Evolutionary conservation across 2,888 invertebrate genomes (phyloP).

Genomic region (Smittia sp.): DNA sequence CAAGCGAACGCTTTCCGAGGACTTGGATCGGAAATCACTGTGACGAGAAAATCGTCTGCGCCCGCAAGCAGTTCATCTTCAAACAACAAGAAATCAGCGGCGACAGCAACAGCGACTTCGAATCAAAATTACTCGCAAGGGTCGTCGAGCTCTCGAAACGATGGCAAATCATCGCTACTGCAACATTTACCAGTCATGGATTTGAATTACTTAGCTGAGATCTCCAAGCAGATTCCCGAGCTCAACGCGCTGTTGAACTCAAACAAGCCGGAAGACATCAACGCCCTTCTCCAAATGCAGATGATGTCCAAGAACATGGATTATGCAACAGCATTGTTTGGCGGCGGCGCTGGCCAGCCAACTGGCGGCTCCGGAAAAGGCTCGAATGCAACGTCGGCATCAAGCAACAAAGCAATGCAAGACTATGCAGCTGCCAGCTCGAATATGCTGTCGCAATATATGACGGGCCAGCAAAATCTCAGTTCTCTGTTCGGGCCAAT

Average conservation of each 20-base stretch:
- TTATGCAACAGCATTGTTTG: slow-evolving; percentile 36
- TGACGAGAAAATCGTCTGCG: slow-evolving; percentile 25
- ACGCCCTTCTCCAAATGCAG: slow-evolving; percentile 38
- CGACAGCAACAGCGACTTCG: slow-evolving; percentile 19
- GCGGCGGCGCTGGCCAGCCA: neutral
- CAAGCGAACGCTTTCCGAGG: slow-evolving; percentile 47
- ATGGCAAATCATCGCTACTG: neutral
- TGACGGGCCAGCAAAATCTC: slow-evolving; percentile 25
- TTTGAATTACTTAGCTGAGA: slow-evolving; percentile 39
- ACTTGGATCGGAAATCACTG: slow-evolving; percentile 37
- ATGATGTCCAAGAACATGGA: slow-evolving; percentile 41
- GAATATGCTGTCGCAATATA: slow-evolving; percentile 35
- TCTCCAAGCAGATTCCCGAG: slow-evolving; percentile 31
- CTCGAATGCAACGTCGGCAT: neutral
- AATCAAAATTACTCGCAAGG: neutral
- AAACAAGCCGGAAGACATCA: slow-evolving; percentile 39
- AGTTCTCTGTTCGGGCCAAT: slow-evolving; percentile 35
- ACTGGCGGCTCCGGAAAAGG: neutral
- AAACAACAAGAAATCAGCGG: slow-evolving; percentile 7
- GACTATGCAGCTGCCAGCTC: slow-evolving; percentile 33
- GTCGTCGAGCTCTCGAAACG: neutral
- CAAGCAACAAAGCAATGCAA: slow-evolving; percentile 33
- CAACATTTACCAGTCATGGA: slow-evolving; percentile 35
- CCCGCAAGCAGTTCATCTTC: neutral
- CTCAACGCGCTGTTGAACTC: slow-evolving; percentile 34